These are phyloP conservation scores for Sebastiscus albofasciatus DNA, from an alignment of 2,797 vertebrate genomes.

Conservation along the genomic window DNA sequence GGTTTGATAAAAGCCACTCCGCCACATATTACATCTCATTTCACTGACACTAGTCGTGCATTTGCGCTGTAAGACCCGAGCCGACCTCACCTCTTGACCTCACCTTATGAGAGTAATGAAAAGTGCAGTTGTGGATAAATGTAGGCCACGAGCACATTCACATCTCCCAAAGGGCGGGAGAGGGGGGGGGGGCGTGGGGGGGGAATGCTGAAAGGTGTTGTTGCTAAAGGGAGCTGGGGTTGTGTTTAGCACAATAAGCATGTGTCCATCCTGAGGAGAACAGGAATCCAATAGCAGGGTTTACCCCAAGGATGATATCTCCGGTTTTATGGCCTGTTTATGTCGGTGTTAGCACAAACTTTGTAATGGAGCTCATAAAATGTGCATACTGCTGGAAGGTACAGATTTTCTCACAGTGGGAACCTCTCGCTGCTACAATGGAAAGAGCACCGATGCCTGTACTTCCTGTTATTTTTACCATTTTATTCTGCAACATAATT, in stretches of 20 bases:
- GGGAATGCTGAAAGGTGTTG: constrained; percentile 40
- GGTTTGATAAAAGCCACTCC: constrained; percentile 58
- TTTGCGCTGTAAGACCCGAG: not conserved
- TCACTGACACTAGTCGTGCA: constrained; percentile 34
- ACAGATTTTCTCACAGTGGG: constrained; percentile 66
- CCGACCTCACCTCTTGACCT: constrained; percentile 45
- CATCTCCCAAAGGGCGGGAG: constrained; percentile 21
- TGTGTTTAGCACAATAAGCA: constrained; percentile 69
- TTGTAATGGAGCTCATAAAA: constrained; percentile 83
- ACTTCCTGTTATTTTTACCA: constrained; percentile 14
- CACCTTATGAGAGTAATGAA: constrained; percentile 61
- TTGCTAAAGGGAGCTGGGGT: constrained; percentile 14
- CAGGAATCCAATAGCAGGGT: constrained; percentile 66
- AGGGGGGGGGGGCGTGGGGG: not conserved
- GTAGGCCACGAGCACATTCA: constrained; percentile 10
- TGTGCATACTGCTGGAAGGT: constrained; percentile 67
- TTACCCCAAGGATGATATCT: constrained; percentile 73
- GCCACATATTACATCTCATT: constrained; percentile 65
- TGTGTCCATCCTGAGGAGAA: constrained; percentile 63
- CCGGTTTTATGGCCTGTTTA: constrained; percentile 74
- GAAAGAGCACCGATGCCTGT: constrained; percentile 42
- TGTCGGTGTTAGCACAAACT: constrained; percentile 79
- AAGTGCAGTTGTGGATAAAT: constrained; percentile 50
- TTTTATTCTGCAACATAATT: not conserved
- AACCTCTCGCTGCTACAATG: constrained; percentile 29